Evolutionary conservation across 2,797 vertebrate species (phyloP).

Genomic region (Parotocinclus haroldoi): DNA sequence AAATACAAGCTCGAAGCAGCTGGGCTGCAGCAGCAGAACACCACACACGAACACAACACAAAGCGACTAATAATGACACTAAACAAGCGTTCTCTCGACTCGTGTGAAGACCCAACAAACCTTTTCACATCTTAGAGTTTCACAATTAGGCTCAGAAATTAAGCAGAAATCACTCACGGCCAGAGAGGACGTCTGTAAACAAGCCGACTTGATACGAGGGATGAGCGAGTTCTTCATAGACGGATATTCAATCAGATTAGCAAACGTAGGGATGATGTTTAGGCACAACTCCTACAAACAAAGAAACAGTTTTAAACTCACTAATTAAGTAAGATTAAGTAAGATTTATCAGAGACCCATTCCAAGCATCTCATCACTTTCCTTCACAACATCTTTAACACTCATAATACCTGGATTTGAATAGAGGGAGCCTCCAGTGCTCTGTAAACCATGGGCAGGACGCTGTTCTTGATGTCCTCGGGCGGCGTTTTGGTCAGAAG

Average conservation of each 20-base stretch:
- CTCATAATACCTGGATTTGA: slow-evolving; percentile 91
- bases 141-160: no score
- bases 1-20: no score
- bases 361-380: no score
- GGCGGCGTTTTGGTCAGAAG: slow-evolving; percentile 94
- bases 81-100: no score
- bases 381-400: no score
- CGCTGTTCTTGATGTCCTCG: slow-evolving; percentile 93
- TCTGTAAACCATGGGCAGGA: slow-evolving; percentile 96
- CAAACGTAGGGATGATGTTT: slow-evolving; percentile 97
- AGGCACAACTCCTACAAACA: slow-evolving; percentile 88
- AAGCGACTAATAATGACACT: no score
- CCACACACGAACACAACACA: no score
- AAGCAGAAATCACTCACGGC: slow-evolving; percentile 79
- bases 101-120: no score
- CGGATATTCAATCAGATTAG: slow-evolving; percentile 97
- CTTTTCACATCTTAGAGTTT: no score
- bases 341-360: no score
- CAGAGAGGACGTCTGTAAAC: slow-evolving; percentile 95
- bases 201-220: slow-evolving; percentile 93
- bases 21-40: no score
- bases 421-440: slow-evolving; percentile 95
- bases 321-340: neutral
- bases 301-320: neutral
- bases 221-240: slow-evolving; percentile 99